These are phyloP conservation scores for Epistrophe eligans DNA, from an alignment of 2,888 invertebrate genomes.

Conservation along the genomic window DNA sequence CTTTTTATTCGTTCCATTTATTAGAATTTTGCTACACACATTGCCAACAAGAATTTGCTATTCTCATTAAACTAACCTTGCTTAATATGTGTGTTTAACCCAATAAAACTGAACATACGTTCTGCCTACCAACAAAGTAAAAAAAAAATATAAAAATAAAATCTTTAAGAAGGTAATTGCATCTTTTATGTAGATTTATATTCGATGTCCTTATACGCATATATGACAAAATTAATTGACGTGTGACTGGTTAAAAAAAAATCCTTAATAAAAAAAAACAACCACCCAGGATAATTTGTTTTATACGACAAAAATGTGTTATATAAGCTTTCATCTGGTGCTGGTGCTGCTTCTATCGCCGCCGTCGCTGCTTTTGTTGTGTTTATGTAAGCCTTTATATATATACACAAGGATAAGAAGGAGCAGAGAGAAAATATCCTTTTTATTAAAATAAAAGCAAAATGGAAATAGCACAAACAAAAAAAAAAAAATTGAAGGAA, in stretches of 20 bases:
- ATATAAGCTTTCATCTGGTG: slow-evolving; percentile 74
- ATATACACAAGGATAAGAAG: slow-evolving; percentile 52
- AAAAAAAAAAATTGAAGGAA: slow-evolving; percentile 28
- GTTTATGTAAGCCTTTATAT: slow-evolving; percentile 54
- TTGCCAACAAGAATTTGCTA: slow-evolving; percentile 31
- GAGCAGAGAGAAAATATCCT: slow-evolving; percentile 62
- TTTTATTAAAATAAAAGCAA: slow-evolving; percentile 74
- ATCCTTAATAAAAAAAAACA: slow-evolving; percentile 20
- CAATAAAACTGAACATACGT: slow-evolving; percentile 50
- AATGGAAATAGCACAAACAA: slow-evolving; percentile 64
- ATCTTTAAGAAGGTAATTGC: slow-evolving; percentile 60
- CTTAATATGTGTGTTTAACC: slow-evolving; percentile 52
- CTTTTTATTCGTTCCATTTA: slow-evolving; percentile 4
- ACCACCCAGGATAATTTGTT: slow-evolving; percentile 63
- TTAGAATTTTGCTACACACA: slow-evolving; percentile 36
- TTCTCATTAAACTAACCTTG: slow-evolving; percentile 46
- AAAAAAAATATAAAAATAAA: no score
- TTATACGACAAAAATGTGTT: slow-evolving; percentile 69
- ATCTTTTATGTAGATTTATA: slow-evolving; percentile 23
- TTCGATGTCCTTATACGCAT: slow-evolving; percentile 23
- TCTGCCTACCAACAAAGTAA: neutral
- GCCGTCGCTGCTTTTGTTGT: slow-evolving; percentile 55
- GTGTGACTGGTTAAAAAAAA: slow-evolving; percentile 51
- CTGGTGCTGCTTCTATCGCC: slow-evolving; percentile 22
- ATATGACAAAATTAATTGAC: slow-evolving; percentile 58